A percentile compares a stretch with the other conserved stretches of the same genome.
phyloP scores from a whole-genome alignment of 2,797 vertebrate genomes.

The Brachymystax lenok region DNA sequence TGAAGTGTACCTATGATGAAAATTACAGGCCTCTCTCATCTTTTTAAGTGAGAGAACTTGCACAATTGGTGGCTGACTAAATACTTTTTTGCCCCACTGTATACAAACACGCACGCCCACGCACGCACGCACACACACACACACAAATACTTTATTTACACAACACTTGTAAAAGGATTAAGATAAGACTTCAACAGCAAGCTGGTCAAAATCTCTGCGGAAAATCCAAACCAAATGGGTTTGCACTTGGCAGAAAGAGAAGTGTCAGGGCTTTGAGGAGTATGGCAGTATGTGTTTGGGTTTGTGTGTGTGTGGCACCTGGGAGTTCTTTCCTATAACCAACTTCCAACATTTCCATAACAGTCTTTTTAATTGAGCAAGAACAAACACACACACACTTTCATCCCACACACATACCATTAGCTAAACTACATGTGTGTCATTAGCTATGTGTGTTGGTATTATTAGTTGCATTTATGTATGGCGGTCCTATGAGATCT shows the following conservation, averaged over 20 bases:
- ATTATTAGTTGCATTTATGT: conserved; percentile 27
- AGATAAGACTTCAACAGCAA: conserved; percentile 28
- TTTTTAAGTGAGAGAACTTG: too few species aligned
- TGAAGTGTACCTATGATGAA: too few species aligned
- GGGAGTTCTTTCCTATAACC: not conserved
- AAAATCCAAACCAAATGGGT: conserved; percentile 24
- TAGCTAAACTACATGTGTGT: conserved; percentile 15
- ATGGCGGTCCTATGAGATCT: conserved; percentile 30
- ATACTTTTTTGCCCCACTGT: too few species aligned
- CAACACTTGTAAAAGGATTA: not conserved
- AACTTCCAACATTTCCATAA: too few species aligned
- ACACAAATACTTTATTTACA: not conserved
- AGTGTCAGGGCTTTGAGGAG: not conserved
- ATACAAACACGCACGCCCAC: conserved; percentile 29
- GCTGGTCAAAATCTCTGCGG: conserved; percentile 27
- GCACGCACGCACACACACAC: not conserved
- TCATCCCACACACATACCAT: conserved; percentile 23
- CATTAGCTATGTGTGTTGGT: conserved; percentile 32
- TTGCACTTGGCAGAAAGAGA: conserved; percentile 29
- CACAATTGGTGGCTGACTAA: too few species aligned
- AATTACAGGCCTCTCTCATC: too few species aligned
- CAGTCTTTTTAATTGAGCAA: too few species aligned
- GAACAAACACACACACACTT: conserved; percentile 27
- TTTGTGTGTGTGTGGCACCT: conserved; percentile 29
- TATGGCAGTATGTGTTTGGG: not conserved